Base-by-base conservation (phyloP, 37 sponge, comb jelly and placozoan genomes). In the Halisarca cf. caerulea region DNA sequence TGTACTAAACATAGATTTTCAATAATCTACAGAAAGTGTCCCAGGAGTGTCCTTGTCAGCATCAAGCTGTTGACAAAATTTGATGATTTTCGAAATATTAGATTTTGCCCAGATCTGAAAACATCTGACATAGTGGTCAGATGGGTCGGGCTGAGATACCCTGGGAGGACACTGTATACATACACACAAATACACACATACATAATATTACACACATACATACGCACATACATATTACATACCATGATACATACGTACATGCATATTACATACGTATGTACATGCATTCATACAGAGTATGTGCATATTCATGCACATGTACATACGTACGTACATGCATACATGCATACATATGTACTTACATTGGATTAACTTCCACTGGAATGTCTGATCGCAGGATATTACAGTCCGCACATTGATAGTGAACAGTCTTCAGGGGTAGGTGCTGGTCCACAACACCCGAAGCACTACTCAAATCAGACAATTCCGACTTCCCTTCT, bases 321-420 rank as follows among this genome's bases (percentile, higher is more conserved):
- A 47, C 51, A 47, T 47, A 47, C 51, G 51, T 47, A 47, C 51
- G 51, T 47, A 47, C 51, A 47, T 47, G 11, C 51, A 14, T 14
- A 47, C 11, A 47, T 47, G 11, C 51, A 47, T 11, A 47, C 11
- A 47, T 11, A 62, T 23, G 15, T 62, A 40, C 44, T 38, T 43
- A 74, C 77, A 36, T 74, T 6, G 77, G 77, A 41, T 74, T 74
- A 6, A 74, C 25, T 74, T 74, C 77, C 45, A 74, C 42, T 74
- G 77, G 77, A n/a, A 41, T 37, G 7, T 74, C 77, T 74, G 77
- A 25, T 39, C 42, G 32, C 21, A 43, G 14, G 41, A 74, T 74
- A 44, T 4, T n/a, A 41, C 77, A 74, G 45, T 41, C 45, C 18
- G 77, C 23, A 40, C 77, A 74, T 74, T 39, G 40, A 25, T 74